Evolutionary conservation across 2,113 vertebrate species (phyloP), one percentile per base, ranked within the genome.

Genomic region (Madoqua kirkii): DNA sequence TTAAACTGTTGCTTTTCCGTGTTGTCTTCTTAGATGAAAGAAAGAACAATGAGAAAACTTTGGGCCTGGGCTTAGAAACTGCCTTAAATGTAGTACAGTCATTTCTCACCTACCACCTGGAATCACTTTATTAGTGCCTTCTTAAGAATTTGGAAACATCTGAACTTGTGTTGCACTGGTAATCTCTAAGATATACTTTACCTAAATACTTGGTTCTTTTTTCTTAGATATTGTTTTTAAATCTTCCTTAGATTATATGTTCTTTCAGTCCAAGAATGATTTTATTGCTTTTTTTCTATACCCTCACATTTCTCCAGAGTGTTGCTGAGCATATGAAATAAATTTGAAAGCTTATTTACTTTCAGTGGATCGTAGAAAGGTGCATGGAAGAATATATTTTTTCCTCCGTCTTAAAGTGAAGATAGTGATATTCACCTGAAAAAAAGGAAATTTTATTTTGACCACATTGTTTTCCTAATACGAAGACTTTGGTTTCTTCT

Each of bases 401-500:
- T 60, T 11, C 7, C 54, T 17, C 43, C 31, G 1, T 29, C 17
- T 91, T 96, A 50, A 88, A 50, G 5, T n/a, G 5, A 6, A 7
- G 23, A 36, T 54, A 60, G 91, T 60, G 29, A 71, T 52, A 23
- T 14, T 27, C 4, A 85, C 15, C 13, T 84, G 83, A 16, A 55
- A 50, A 57, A 81, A 86, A 96, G 84, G 1, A 82, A 93, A 85
- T 86, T 84, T 81, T 86, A 89, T 93, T 93, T 93, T 93, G 52
- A 84, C 3, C n/a, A 50, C 59, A 82, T 81, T 60, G 86, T 86
- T 93, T 86, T 71, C 19, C 60, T 87, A 87, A 62, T 60, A 52
- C 86, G 40, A 64, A 93, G n/a, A 71, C n/a, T 36, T 67, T 23
- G 64, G n/a, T 71, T 71, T 71, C n/a, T 71, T 48, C 91, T 90